Evolutionary conservation across 2,113 vertebrate species (phyloP).

Genomic region (Todiramphus chloris): DNA sequence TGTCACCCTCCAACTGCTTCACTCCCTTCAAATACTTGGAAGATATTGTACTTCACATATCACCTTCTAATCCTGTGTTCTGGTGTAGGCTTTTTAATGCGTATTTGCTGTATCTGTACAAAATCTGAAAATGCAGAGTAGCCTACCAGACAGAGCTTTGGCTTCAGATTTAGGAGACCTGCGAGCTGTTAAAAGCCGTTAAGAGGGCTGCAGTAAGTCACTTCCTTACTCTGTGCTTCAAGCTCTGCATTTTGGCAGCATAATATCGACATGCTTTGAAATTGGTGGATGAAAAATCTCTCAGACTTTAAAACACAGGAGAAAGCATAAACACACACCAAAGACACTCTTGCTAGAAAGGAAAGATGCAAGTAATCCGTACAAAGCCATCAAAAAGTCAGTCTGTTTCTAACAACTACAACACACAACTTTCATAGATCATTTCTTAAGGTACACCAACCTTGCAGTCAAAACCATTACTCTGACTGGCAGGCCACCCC

Average conservation of each 20-base stretch:
- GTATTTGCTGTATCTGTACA: slow-evolving; percentile 28
- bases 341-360: not conserved
- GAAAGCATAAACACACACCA: not conserved
- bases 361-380: not conserved
- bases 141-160: slow-evolving; percentile 44
- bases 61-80: slow-evolving; percentile 54
- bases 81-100: slow-evolving; percentile 51
- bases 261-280: not conserved
- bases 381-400: not conserved
- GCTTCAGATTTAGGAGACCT: slow-evolving; percentile 30
- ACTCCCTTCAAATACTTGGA: slow-evolving; percentile 38
- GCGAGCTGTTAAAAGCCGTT: slow-evolving; percentile 15
- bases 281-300: not conserved
- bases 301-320: not conserved
- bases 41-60: slow-evolving; percentile 24
- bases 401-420: not conserved
- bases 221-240: not conserved
- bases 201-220: slow-evolving; percentile 38
- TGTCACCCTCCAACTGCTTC: slow-evolving; percentile 67
- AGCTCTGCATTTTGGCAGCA: not conserved
- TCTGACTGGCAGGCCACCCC: not conserved
- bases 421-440: not conserved
- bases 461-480: not conserved
- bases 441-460: not conserved
- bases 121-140: slow-evolving; percentile 49